Percentiles rank a stretch among this genome's conserved stretches.
phyloP scores from a whole-genome alignment of 2,797 vertebrate species.

The Thamnophis elegans region DNA sequence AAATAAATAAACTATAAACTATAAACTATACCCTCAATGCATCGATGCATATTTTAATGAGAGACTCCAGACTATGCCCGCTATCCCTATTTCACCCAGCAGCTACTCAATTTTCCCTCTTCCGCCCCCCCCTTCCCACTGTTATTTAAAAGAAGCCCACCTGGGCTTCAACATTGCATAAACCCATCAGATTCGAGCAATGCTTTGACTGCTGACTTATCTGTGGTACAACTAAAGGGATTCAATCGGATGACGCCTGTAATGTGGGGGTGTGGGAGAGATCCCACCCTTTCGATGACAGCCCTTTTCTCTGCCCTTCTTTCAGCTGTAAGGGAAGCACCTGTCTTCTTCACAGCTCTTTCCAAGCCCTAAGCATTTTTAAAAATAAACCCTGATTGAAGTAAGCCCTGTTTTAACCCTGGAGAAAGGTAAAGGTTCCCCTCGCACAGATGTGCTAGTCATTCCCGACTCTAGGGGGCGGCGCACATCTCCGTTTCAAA shows the following conservation, averaged over 20 bases:
- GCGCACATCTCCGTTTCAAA: no score
- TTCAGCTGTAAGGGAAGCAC: neutral
- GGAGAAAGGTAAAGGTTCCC: no score
- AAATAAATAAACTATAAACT: no score
- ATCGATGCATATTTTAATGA: neutral
- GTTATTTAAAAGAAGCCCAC: neutral
- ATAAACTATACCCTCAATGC: no score
- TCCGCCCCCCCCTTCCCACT: neutral
- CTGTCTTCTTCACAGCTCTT: neutral
- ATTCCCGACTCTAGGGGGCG: no score
- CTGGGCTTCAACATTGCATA: neutral
- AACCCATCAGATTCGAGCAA: neutral
- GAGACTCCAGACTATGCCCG: neutral
- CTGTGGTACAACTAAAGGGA: neutral
- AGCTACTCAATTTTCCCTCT: neutral
- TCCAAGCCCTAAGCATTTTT: neutral
- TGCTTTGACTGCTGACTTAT: neutral
- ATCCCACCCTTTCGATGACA: neutral
- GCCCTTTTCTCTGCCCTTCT: neutral
- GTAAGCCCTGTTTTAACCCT: neutral
- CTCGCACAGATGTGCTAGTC: no score
- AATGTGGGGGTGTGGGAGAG: neutral
- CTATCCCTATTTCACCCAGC: neutral
- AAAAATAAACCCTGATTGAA: neutral
- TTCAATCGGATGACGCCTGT: neutral